phyloP scores from a whole-genome alignment of 2,888 invertebrate species.

The Hedychridium roseum region DNA sequence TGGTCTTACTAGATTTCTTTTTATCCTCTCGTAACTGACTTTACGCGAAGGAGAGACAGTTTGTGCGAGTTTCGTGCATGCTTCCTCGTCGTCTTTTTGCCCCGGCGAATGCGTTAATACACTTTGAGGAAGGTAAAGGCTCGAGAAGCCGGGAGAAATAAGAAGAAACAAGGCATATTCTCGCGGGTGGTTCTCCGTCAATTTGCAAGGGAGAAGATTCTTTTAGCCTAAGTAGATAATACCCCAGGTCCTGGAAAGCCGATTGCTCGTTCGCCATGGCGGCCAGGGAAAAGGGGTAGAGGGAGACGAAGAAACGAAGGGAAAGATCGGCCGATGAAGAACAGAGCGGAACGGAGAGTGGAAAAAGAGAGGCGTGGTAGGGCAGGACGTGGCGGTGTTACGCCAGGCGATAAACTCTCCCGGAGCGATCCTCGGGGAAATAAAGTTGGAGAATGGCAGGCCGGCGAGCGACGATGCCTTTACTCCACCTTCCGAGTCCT shows the following conservation, averaged over 20 bases:
- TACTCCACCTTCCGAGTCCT: constrained; percentile 15
- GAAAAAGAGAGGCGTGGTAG: not conserved
- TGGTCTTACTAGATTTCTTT: no score
- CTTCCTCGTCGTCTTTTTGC: no score
- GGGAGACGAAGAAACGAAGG: not conserved
- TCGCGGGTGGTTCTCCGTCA: no score
- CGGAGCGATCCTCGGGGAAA: constrained; percentile 55
- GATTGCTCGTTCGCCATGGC: constrained; percentile 19
- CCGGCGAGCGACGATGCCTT: constrained; percentile 22
- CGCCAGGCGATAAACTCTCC: constrained; percentile 50
- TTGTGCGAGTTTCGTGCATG: no score
- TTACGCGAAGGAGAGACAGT: no score
- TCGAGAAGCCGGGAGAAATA: not conserved
- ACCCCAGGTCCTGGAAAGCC: constrained; percentile 26
- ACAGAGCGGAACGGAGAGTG: not conserved
- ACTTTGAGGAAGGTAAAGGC: not conserved
- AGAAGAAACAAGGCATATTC: not conserved
- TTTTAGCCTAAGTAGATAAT: constrained; percentile 32
- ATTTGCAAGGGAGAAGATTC: constrained; percentile 18
- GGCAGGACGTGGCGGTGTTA: constrained; percentile 27
- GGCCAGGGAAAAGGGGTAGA: not conserved
- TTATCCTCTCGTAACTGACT: no score
- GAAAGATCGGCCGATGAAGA: constrained; percentile 16
- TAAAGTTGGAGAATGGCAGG: constrained; percentile 48
- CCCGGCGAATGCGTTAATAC: no score